A percentile compares a stretch with the other conserved stretches of the same genome.
phyloP scores from a whole-genome alignment of 30 jellyfish, hydroid and myxozoan species.

The Hydractinia symbiolongicarpus region DNA sequence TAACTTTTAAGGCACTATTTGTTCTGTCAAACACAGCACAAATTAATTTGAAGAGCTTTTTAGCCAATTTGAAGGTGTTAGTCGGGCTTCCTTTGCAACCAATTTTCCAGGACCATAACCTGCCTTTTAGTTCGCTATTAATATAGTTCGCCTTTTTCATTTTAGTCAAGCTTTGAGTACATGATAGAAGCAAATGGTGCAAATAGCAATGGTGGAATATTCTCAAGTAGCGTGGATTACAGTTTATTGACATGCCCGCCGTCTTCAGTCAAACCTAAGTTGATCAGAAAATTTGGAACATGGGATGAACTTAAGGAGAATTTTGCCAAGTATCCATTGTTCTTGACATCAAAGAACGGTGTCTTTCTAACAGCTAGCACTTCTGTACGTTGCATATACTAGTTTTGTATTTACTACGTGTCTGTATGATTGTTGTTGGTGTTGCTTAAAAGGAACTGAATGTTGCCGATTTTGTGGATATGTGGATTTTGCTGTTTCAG shows the following conservation, averaged over 20 bases:
- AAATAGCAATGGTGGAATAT: conserved; percentile 70
- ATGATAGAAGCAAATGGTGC: conserved; percentile 84
- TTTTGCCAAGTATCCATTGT: conserved; percentile 40
- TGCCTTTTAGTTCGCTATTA: no score
- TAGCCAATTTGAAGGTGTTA: no score
- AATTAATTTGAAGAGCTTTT: no score
- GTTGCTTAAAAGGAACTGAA: not conserved
- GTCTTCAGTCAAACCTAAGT: conserved; percentile 30
- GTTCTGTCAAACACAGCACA: no score
- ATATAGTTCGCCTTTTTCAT: not conserved
- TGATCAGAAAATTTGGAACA: conserved; percentile 54
- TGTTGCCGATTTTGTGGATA: no score
- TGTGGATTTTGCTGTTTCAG: no score
- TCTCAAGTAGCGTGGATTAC: conserved; percentile 38
- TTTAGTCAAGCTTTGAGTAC: conserved; percentile 50
- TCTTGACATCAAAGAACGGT: conserved; percentile 43
- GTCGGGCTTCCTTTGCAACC: no score
- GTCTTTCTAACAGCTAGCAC: conserved; percentile 45
- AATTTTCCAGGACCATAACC: no score
- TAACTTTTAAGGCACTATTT: no score
- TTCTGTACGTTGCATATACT: conserved; percentile 34
- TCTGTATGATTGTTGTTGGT: not conserved
- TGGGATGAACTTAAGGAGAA: conserved; percentile 66
- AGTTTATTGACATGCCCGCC: conserved; percentile 45
- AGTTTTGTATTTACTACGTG: not conserved